Conservation (phyloP, 2,888 invertebrate genomes). For the Amiota minor region DNA sequence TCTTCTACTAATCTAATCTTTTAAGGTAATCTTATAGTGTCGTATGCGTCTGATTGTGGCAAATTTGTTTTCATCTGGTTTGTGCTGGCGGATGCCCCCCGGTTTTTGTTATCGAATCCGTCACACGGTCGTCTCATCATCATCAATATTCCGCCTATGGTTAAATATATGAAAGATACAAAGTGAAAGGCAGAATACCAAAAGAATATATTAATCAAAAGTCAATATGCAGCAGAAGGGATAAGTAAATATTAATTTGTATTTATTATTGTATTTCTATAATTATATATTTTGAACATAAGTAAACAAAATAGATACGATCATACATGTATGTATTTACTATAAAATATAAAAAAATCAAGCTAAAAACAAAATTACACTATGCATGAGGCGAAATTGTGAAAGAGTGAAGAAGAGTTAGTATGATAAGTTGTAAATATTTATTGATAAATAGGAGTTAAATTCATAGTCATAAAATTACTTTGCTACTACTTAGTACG, state of each 20-base stretch:
- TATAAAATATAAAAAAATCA: no score
- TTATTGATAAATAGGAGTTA: no score
- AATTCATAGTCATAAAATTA: no score
- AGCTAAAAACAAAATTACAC: no score
- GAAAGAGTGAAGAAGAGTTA: no score
- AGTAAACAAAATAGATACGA: neutral
- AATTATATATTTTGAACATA: neutral
- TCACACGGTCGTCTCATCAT: constrained; percentile 73
- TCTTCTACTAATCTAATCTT: constrained; percentile 35
- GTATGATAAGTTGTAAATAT: no score
- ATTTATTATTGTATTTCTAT: constrained; percentile 19
- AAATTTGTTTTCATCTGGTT: constrained; percentile 49
- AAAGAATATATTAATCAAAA: no score
- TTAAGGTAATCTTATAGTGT: constrained; percentile 50
- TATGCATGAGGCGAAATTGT: no score
- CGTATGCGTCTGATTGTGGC: constrained; percentile 63
- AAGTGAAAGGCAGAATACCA: no score
- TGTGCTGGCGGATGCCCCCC: constrained; percentile 30
- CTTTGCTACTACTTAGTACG: no score
- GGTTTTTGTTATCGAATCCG: constrained; percentile 53
- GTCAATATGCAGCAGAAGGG: neutral
- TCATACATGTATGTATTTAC: no score
- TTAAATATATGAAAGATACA: neutral
- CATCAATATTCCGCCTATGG: constrained; percentile 74
- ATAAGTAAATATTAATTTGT: constrained; percentile 2